These are phyloP conservation scores for Sorex fumeus DNA, from an alignment of 2,113 vertebrate genomes.

Conservation along the genomic window DNA sequence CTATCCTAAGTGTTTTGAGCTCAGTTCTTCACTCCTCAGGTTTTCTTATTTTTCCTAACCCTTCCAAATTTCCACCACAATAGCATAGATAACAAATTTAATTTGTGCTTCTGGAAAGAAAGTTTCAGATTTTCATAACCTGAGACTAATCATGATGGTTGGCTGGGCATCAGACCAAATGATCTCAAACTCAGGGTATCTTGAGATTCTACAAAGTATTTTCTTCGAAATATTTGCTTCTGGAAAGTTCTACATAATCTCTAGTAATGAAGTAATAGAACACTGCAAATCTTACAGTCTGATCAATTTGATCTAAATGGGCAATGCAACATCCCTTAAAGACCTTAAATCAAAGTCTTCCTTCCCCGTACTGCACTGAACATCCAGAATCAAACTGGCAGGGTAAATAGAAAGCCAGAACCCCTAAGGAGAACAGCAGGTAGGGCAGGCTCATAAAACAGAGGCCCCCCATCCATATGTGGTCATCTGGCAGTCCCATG, in stretches of 20 bases:
- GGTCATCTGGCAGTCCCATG: constrained; percentile 50
- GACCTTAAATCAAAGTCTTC: constrained; percentile 32
- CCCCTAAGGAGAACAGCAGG: constrained; percentile 66
- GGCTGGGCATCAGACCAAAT: background rate
- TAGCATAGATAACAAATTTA: background rate
- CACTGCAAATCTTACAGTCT: background rate
- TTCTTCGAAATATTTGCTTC: constrained; percentile 30
- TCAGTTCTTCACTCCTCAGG: background rate
- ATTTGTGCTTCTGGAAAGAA: background rate
- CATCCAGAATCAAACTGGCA: background rate
- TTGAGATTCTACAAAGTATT: background rate
- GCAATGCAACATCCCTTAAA: constrained; percentile 49
- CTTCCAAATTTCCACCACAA: constrained; percentile 10
- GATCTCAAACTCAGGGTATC: background rate
- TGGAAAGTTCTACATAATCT: constrained; percentile 35
- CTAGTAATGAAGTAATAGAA: constrained; percentile 30
- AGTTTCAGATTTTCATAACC: background rate
- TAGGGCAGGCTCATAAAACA: constrained; percentile 57
- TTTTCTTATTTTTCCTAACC: background rate
- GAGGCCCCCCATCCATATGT: constrained; percentile 44
- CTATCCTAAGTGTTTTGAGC: background rate
- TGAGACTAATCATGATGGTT: background rate
- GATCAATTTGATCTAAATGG: background rate
- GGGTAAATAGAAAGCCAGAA: constrained; percentile 61
- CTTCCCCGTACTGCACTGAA: background rate